phyloP scores from a whole-genome alignment of 92 coral and sea anemone genomes.

The Pocillopora meandrina region DNA sequence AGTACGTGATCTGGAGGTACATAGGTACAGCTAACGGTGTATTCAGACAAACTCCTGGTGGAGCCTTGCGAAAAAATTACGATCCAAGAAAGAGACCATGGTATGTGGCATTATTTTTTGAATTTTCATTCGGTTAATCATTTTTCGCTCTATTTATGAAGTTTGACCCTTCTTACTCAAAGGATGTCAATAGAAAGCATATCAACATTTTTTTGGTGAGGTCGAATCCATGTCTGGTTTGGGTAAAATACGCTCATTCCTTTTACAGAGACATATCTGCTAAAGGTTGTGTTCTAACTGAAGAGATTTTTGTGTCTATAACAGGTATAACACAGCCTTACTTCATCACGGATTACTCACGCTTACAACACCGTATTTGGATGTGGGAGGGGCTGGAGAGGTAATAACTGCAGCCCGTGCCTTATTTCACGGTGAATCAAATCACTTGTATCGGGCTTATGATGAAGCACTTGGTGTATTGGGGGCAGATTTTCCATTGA shows the following conservation, averaged over 20 bases:
- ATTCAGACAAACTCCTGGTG: slow-evolving; percentile 48
- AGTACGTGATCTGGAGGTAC: slow-evolving; percentile 56
- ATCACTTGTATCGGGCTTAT: neutral
- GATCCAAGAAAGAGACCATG: slow-evolving; percentile 63
- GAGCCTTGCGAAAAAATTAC: slow-evolving; percentile 18
- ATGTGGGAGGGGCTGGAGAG: slow-evolving; percentile 61
- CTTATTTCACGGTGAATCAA: slow-evolving; percentile 22
- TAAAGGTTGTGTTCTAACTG: neutral
- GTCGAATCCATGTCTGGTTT: no score
- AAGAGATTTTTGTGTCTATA: neutral
- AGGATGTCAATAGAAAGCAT: no score
- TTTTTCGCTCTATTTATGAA: no score
- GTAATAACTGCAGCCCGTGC: slow-evolving; percentile 58
- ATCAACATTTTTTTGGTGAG: no score
- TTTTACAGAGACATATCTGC: neutral
- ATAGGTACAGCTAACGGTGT: slow-evolving; percentile 60
- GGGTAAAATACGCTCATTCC: no score
- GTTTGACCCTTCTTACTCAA: no score
- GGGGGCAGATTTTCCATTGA: slow-evolving; percentile 63
- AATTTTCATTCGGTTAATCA: no score
- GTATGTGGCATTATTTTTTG: slow-evolving; percentile 4
- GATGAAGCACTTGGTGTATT: slow-evolving; percentile 58
- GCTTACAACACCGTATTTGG: slow-evolving; percentile 65
- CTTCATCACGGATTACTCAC: slow-evolving; percentile 39
- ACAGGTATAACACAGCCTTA: slow-evolving; percentile 56